Conservation (phyloP, 2,113 vertebrate genomes). For the Spermophilus dauricus region DNA sequence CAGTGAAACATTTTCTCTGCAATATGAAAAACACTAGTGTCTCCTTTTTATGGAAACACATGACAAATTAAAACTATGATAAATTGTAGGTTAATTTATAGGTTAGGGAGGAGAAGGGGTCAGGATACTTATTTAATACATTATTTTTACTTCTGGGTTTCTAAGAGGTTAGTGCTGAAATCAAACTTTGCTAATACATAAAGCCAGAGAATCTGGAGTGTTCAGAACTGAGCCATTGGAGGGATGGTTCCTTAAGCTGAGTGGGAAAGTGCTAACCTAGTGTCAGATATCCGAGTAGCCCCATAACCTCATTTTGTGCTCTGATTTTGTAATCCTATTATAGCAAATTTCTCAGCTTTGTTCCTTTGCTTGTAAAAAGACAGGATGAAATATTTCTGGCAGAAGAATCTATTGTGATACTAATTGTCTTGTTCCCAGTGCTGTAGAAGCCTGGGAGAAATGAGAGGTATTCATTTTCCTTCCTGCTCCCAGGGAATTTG, state of each 20-base stretch:
- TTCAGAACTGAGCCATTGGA: not conserved
- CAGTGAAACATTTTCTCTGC: not conserved
- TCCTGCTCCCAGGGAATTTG: not conserved
- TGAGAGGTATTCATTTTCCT: not conserved
- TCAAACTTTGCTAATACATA: not conserved
- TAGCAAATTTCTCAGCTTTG: not conserved
- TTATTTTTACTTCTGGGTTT: not conserved
- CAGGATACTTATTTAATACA: slow-evolving; percentile 28
- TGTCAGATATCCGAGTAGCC: not conserved
- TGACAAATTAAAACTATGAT: not conserved
- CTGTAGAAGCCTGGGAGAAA: not conserved
- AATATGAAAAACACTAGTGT: no score
- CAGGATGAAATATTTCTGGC: slow-evolving; percentile 18
- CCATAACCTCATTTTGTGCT: not conserved
- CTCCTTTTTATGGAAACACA: not conserved
- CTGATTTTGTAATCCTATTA: slow-evolving; percentile 17
- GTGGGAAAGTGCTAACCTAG: not conserved
- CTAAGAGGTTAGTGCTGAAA: not conserved
- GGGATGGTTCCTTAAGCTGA: not conserved
- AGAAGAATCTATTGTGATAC: not conserved
- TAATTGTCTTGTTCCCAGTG: not conserved
- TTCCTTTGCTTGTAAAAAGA: not conserved
- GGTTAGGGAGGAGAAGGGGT: not conserved
- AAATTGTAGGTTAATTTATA: not conserved
- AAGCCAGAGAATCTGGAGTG: not conserved